A percentile compares a stretch with the other conserved stretches of the same genome.
Conservation (phyloP, 64 coral and sea anemone genomes). For the Montipora cactus region DNA sequence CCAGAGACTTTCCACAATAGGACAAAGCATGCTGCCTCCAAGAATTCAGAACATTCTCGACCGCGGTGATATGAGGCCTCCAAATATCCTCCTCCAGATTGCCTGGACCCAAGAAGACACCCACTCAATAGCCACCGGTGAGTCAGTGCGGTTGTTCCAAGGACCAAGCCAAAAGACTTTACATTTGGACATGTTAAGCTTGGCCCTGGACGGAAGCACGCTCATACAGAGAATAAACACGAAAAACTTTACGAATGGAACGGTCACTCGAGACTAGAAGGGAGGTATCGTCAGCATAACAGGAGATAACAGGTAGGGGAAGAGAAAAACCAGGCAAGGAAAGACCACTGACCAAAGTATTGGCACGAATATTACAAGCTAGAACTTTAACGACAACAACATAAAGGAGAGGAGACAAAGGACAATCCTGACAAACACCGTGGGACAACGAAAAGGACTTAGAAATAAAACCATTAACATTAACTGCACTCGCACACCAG, state of each 20-base stretch:
- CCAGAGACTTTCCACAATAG: conserved; percentile 1
- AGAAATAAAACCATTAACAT: conserved; percentile 38
- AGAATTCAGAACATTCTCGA: not conserved
- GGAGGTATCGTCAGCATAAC: conserved; percentile 42
- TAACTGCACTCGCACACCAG: not conserved
- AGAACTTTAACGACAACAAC: not conserved
- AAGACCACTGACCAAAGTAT: not conserved
- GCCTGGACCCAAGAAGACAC: not conserved
- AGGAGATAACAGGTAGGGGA: not conserved
- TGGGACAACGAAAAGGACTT: not conserved
- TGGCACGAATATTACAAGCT: not conserved
- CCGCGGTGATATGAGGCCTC: not conserved
- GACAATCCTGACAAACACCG: conserved; percentile 18
- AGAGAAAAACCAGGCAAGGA: not conserved
- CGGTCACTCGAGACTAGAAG: not conserved
- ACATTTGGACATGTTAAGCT: not conserved
- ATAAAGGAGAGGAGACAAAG: not conserved
- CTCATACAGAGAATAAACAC: not conserved
- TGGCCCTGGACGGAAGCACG: not conserved
- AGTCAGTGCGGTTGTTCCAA: not conserved
- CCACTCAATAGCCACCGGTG: not conserved
- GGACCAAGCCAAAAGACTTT: conserved; percentile 22
- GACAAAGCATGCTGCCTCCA: conserved; percentile 38
- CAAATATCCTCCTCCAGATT: conserved; percentile 10
- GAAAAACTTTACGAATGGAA: not conserved